Evolutionary conservation across 2,113 vertebrate species (phyloP), one percentile per base, ranked within the genome.

Genomic region (Phocoena phocoena): DNA sequence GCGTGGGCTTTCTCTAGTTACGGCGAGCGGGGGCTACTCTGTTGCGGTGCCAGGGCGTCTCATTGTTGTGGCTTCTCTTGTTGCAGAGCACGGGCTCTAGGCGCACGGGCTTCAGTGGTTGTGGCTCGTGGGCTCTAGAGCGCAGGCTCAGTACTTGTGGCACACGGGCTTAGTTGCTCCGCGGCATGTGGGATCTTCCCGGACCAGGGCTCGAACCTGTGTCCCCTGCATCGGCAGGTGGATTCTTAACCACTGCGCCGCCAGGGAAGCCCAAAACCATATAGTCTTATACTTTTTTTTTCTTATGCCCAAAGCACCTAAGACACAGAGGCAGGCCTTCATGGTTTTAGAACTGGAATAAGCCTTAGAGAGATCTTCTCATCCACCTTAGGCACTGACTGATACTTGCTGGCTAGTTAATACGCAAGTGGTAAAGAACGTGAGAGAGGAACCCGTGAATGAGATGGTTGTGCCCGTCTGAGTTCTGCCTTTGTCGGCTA

Each of bases 261-360:
- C 53, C 53, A 17, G 53, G 53, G 15, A 53, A 53, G 53, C 53
- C 15, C 53, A 53, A 53, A 50, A 14, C 73, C 44, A 95, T 70
- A 23, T 23, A 76, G 44, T 77, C 28, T 67, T 63, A n/a, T 0
- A 33, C 17, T 70, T 83, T 68, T 65, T 60, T 53, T 41, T 55
- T 87, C 2, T 9, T 3, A 47, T 62, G 58, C 31, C 76, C 9
- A 2, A 38, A 88, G 31, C 67, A 81, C 90, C 44, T 73, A 44
- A 85, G 85, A 74, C 7, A 28, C 50, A 73, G 74, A 77, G 44
- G 76, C 21, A 44, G 68, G 55, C 79, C 65, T 62, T 93, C n/a
- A 53, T 67, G 8, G 53, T 83, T 86, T 33, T 55, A 50, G 83
- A 87, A 28, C 47, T 76, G 87, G 79, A 62, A 21, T 13, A 70